Conservation (phyloP, 2,888 invertebrate species). For the Meandrusa payeni region DNA sequence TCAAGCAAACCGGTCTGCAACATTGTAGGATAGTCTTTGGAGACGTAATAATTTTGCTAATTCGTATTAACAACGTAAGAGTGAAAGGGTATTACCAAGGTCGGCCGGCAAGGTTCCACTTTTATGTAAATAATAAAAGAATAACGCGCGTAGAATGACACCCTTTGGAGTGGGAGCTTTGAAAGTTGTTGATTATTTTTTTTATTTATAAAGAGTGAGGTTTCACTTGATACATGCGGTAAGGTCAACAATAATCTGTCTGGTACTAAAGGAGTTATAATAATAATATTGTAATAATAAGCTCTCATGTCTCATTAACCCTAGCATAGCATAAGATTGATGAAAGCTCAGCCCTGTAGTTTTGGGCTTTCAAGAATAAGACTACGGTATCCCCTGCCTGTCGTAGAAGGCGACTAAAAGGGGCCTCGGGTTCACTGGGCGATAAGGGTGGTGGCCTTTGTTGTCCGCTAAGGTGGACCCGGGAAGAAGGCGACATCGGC, state of each 20-base stretch:
- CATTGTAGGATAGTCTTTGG: not conserved
- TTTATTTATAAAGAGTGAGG: constrained; percentile 11
- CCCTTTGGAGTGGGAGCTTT: constrained; percentile 11
- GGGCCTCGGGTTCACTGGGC: too few species aligned
- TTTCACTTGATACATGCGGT: constrained; percentile 9
- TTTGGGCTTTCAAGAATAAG: too few species aligned
- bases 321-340: too few species aligned
- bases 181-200: constrained; percentile 22
- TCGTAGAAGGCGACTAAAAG: too few species aligned
- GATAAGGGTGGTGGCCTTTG: too few species aligned
- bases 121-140: constrained; percentile 25
- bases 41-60: constrained; percentile 19
- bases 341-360: too few species aligned
- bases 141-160: constrained; percentile 21
- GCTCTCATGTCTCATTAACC: too few species aligned
- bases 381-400: too few species aligned
- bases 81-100: constrained; percentile 25
- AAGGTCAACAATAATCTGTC: constrained; percentile 18
- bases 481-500: too few species aligned
- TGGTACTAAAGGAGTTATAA: too few species aligned
- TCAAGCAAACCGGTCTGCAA: constrained; percentile 10
- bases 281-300: too few species aligned
- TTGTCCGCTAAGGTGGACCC: too few species aligned
- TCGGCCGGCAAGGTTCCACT: constrained; percentile 22
- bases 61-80: constrained; percentile 17